These are phyloP conservation scores for Pristionchus japonicus DNA, from an alignment of 2,888 invertebrate species.

Conservation along the genomic window DNA sequence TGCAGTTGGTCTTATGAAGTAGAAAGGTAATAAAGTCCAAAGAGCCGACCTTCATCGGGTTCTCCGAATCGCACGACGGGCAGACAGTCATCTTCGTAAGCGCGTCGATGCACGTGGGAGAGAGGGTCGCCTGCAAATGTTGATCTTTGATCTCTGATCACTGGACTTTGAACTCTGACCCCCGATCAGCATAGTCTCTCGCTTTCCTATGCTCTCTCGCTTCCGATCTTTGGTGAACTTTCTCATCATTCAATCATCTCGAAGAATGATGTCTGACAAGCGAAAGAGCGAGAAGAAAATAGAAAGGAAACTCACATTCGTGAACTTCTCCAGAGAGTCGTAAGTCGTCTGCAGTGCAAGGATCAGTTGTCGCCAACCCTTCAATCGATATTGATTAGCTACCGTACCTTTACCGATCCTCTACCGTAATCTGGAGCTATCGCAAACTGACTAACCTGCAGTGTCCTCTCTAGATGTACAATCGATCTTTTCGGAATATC, in stretches of 20 bases:
- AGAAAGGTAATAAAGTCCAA: no score
- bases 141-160: background rate
- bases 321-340: background rate
- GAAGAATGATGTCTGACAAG: no score
- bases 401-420: background rate
- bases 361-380: constrained; percentile 44
- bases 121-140: constrained; percentile 8
- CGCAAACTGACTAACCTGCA: background rate
- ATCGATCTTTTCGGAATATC: constrained; percentile 18
- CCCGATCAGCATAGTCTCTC: no score
- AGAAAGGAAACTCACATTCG: constrained; percentile 44
- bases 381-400: background rate
- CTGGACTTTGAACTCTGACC: no score
- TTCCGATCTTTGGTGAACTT: no score
- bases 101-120: background rate
- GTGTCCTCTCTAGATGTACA: constrained; percentile 39
- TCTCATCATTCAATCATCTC: no score
- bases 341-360: constrained; percentile 5
- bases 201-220: no score
- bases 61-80: constrained; percentile 60
- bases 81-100: constrained; percentile 20
- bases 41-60: constrained; percentile 64
- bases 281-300: no score
- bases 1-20: no score
- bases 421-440: no score